Base-by-base conservation (phyloP, 2,888 invertebrate species). In the Thalpophila matura region DNA sequence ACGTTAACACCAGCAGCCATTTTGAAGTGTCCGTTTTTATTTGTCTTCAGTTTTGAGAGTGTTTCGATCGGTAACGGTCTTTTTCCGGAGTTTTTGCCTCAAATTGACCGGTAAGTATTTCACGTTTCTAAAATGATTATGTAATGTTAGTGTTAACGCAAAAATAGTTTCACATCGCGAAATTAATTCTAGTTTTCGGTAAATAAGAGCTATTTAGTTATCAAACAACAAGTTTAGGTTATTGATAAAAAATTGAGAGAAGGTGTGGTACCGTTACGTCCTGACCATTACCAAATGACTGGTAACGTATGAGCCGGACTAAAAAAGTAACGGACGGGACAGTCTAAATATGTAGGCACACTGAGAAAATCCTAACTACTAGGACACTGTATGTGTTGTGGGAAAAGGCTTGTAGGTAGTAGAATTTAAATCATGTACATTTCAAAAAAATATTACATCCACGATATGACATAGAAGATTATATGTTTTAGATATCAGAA, bases 331-430 rank as follows among this genome's bases (percentile, higher is more conserved):
- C 24, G 24, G 42, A 14, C 24, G 24, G 42, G 42, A 42, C 42
- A 42, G 24, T 14, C 24, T 42, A 24, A 42, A 5, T 29, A 46
- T 46, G 20, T 16, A 29, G 46, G 20, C 3, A 45, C 43, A 45
- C 43, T 45, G 43, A 45, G 43, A 45, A 12, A 27, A 45, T 45
- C 1, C 16, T 45, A 20, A 45, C 42, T 42, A 42, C 42, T 42
- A 42, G 26, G 27, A 45, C 26, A 45, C 27, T 45, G 27, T 12
- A 43, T 43, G 16, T 43, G n/a, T 37, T 18, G 16, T 18, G 18
- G 16, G 4, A 10, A 18, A 18, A 18, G 9, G 35, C 35, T 37
- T 18, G 35, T 18, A 37, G 35, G 35, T 18, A 1, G 10, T 22
- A 22, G 22, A 40, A 22, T 22, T 22, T 22, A n/a, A 22, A n/a